Percentiles rank a stretch among this genome's conserved stretches.
These are phyloP conservation scores for Sinotaia quadrata DNA, from an alignment of 2,888 invertebrate genomes.

Conservation along the genomic window DNA sequence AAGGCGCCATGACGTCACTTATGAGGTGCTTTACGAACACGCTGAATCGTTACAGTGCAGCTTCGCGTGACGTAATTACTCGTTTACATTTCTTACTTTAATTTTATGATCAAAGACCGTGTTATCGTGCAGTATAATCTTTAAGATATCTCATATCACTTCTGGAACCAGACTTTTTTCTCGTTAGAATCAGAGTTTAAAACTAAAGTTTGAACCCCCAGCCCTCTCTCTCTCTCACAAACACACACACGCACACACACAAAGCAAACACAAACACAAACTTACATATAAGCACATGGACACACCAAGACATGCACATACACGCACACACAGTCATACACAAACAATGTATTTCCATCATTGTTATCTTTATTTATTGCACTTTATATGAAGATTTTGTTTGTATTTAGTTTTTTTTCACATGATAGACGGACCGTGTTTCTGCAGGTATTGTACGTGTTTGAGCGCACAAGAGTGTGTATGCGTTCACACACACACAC, in stretches of 20 bases:
- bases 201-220: neutral
- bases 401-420: no score
- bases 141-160: no score
- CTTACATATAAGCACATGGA: neutral
- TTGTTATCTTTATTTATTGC: no score
- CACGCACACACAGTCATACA: neutral
- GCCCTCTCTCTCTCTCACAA: neutral
- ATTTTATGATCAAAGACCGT: no score
- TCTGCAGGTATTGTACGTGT: neutral
- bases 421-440: neutral
- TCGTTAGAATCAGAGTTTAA: neutral
- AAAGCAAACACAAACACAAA: neutral
- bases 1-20: no score
- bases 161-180: neutral
- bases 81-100: no score
- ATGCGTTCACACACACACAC: conserved; percentile 1
- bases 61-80: no score
- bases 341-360: neutral
- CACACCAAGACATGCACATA: conserved; percentile 6
- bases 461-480: neutral
- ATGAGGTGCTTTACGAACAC: no score
- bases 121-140: no score
- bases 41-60: no score
- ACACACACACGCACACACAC: neutral
- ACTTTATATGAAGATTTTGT: no score